Base-by-base conservation (phyloP, 2,888 invertebrate genomes). In the Syrphus vitripennis region DNA sequence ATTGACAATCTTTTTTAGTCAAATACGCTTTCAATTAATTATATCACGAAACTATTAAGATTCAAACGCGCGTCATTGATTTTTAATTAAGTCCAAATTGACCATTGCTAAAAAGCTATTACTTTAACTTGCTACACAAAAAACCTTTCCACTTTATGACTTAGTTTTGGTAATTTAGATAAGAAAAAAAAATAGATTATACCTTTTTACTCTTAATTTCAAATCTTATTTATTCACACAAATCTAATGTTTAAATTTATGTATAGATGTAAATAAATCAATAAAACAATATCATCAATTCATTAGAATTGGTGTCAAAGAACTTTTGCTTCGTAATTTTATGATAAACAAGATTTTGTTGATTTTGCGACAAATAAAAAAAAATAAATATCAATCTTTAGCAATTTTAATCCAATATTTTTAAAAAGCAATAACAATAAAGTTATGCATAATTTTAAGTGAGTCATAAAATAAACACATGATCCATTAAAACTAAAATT, bases 311-410 rank as follows among this genome's bases (percentile, higher is more conserved):
- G 61, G 31, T 78, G 71, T 70, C 80, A 81, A 75, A 55, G 69
- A 81, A 79, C 79, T 72, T 59, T 24, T 40, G 55, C 45, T 29
- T 4, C 55, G 65, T 72, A 59, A 40, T 72, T 21, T 65, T 45
- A 67, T 26, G 53, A 72, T 79, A 57, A 71, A 69, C 59, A 59
- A 74, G 9, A 74, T 61, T 31, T 29, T 57, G 29, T 71, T 57
- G 0, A 42, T 50, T 42, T 61, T 37, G 21, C 29, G 12, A 0
- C n/a, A n/a, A n/a, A n/a, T n/a, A n/a, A n/a, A n/a, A 37, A 14
- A 37, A 37, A 37, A 45, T 37, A 21, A 63, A 78, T 71, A 70
- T 53, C 77, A 53, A 78, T 71, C 61, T 61, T 77, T 59, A 77
- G 59, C 37, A 78, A 71, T 42, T 78, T 63, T 9, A 34, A 14